Evolutionary conservation across 2,888 invertebrate species (phyloP).

Genomic region (Pogonocherus hispidulus): DNA sequence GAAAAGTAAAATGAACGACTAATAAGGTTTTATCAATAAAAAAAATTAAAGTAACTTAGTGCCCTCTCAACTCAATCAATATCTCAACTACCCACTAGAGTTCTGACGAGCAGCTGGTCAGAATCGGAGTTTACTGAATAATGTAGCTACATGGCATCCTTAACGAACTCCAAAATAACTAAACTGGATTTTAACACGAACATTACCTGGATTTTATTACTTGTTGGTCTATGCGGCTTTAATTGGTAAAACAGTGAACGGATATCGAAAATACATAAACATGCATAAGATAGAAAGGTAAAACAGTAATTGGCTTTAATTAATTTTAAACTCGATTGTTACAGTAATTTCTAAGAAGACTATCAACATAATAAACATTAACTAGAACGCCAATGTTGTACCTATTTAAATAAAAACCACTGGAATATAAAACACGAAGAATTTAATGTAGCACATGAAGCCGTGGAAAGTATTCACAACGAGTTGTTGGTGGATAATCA

Average conservation of each 20-base stretch:
- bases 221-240: not conserved
- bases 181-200: not conserved
- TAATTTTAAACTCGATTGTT: slow-evolving; percentile 4
- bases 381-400: not conserved
- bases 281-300: not conserved
- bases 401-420: not conserved
- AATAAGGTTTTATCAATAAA: too few species aligned
- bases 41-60: too few species aligned
- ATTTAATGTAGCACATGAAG: not conserved
- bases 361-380: slow-evolving; percentile 6
- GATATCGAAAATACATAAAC: slow-evolving; percentile 1
- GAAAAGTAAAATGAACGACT: too few species aligned
- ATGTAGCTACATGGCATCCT: not conserved
- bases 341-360: slow-evolving; percentile 6
- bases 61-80: too few species aligned
- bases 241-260: slow-evolving; percentile 1
- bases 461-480: not conserved
- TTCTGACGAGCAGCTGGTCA: not conserved
- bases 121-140: not conserved
- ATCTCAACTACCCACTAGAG: too few species aligned
- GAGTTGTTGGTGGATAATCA: not conserved
- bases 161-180: slow-evolving; percentile 13
- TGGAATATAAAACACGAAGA: not conserved
- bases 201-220: slow-evolving; percentile 10
- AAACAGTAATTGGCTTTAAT: not conserved